Conservation (phyloP, 1,140 invertebrate genomes). For the Nomia melanderi region DNA sequence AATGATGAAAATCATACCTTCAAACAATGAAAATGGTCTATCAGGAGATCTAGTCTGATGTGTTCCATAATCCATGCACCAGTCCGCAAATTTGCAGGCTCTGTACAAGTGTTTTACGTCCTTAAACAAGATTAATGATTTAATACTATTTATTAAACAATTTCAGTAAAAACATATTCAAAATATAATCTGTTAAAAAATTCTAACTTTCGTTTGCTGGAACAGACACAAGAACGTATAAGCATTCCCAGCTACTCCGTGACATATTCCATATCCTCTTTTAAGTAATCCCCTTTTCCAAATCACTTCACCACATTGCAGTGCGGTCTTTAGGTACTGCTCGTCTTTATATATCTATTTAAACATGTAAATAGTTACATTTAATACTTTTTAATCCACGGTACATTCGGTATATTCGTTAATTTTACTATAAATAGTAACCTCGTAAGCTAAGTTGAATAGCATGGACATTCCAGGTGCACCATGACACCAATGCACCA, state of each 20-base stretch:
- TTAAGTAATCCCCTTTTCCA: conserved; percentile 93
- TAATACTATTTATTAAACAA: conserved; percentile 8
- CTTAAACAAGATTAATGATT: conserved; percentile 73
- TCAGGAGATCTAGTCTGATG: conserved; percentile 87
- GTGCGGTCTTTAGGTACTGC: conserved; percentile 88
- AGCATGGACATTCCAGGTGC: conserved; percentile 93
- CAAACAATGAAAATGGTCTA: conserved; percentile 91
- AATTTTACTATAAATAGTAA: conserved; percentile 69
- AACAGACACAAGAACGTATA: conserved; percentile 93
- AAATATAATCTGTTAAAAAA: not conserved
- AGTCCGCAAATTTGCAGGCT: conserved; percentile 91
- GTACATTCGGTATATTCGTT: no score
- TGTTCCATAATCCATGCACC: conserved; percentile 88
- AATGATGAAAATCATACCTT: conserved; percentile 83
- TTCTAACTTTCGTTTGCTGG: conserved; percentile 87
- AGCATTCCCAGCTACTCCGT: conserved; percentile 95
- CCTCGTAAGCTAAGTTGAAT: conserved; percentile 88
- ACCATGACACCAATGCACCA: conserved; percentile 98
- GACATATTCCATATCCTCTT: conserved; percentile 96
- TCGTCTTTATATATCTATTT: conserved; percentile 85
- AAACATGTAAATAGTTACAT: not conserved
- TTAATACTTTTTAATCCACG: no score
- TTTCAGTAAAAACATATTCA: conserved; percentile 13
- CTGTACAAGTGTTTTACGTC: conserved; percentile 87
- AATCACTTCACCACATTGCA: conserved; percentile 88